These are phyloP conservation scores for Cydia amplana DNA, from an alignment of 1,140 invertebrate genomes.

Conservation along the genomic window DNA sequence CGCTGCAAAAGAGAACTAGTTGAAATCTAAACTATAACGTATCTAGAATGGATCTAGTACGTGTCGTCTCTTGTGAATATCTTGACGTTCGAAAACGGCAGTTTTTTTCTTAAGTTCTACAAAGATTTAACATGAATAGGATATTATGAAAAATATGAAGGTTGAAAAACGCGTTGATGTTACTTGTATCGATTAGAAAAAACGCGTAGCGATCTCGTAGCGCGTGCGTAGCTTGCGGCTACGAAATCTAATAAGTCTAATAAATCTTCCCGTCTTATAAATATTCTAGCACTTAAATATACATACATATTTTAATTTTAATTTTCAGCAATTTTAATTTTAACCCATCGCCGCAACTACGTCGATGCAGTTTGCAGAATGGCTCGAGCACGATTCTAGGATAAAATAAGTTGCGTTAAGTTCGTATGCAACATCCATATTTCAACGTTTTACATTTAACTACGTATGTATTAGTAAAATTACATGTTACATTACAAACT, in stretches of 20 bases:
- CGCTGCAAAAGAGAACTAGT: no score
- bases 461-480: no score
- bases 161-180: constrained; percentile 11
- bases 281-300: not conserved
- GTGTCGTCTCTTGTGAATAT: no score
- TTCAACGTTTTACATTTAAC: no score
- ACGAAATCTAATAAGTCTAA: not conserved
- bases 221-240: not conserved
- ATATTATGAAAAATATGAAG: not conserved
- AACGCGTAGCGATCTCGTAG: constrained; percentile 13
- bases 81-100: no score
- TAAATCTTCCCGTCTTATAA: not conserved
- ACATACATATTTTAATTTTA: not conserved
- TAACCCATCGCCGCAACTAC: not conserved
- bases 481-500: not conserved
- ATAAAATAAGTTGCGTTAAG: not conserved
- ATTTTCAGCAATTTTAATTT: not conserved
- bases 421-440: not conserved
- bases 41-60: no score
- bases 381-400: not conserved
- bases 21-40: no score
- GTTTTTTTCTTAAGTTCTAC: no score
- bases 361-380: not conserved
- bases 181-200: not conserved
- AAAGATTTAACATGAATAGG: no score